Evolutionary conservation across 2,113 vertebrate genomes (phyloP), one percentile per base, ranked within the genome.

Genomic region (Sinocyclocheilus grahami): DNA sequence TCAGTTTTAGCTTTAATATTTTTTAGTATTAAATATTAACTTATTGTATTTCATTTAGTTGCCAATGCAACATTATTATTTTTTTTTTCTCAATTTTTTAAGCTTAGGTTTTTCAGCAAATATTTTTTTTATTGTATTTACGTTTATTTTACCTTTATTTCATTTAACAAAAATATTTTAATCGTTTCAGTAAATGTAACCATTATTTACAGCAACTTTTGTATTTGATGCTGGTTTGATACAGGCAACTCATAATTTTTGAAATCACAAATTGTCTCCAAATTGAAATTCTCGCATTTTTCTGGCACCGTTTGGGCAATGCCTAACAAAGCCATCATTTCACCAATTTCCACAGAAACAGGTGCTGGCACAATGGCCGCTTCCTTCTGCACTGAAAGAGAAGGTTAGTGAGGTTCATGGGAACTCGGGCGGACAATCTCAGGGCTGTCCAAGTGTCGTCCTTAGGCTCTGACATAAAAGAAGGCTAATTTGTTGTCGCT

Each of bases 271-370:
- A 67, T 12, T 1, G 13, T 67, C 24, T 27, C 62, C 16, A 14
- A 37, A 71, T 37, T 69, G 0, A n/a, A 16, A 9, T 37, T 69
- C 27, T 37, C 8, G 2, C 39, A 24, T 39, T 76, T 33, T 76
- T 51, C 5, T 76, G 74, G 1, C 10, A 71, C 16, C 7, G n/a
- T 24, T n/a, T 85, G 90, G 91, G 93, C 71, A 87, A 95, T 76
- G 86, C 89, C 95, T 96, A 95, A 96, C 95, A 96, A 96, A 95
- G 95, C 95, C 95, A 95, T 96, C 95, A 96, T 95, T 95, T 96
- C 94, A 96, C 94, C 95, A 95, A 95, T 95, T 95, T 96, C 94
- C 95, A 95, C 94, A 95, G 95, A 95, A 95, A 95, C 95, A 96
- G 95, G 95, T 96, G 95, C 94, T 95, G 94, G 95, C 94, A 96